Evolutionary conservation across 1,140 invertebrate species (phyloP).

Genomic region (Adoxophyes honmai): DNA sequence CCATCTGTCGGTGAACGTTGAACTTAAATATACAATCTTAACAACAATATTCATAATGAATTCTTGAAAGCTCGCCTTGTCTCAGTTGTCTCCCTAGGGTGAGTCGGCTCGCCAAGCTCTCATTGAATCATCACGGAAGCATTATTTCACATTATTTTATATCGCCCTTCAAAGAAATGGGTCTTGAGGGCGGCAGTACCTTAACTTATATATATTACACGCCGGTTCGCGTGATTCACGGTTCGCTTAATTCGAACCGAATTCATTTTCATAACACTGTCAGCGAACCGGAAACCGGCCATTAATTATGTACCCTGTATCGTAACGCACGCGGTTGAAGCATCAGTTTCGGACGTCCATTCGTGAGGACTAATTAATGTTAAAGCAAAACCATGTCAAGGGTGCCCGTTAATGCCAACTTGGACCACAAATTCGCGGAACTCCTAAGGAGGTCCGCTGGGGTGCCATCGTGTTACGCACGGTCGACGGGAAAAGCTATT

Average conservation of each 20-base stretch:
- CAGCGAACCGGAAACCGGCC: neutral
- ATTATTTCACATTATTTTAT: neutral
- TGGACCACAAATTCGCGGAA: neutral
- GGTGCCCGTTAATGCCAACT: neutral
- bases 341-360: neutral
- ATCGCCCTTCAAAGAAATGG: neutral
- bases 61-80: no score
- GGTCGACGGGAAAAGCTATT: no score
- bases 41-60: no score
- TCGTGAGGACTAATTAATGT: neutral
- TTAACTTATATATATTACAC: neutral
- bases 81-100: no score
- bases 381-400: constrained; percentile 11
- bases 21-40: no score
- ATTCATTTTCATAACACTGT: constrained; percentile 8
- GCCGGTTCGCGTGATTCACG: neutral
- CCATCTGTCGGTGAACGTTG: no score
- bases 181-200: neutral
- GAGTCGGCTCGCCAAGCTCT: no score
- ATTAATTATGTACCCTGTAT: constrained; percentile 4
- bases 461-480: no score
- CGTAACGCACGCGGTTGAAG: neutral
- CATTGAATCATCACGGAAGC: no score
- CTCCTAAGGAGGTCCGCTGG: neutral
- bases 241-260: neutral